Evolutionary conservation across 2,113 vertebrate species (phyloP).

Genomic region (Butorides virescens): DNA sequence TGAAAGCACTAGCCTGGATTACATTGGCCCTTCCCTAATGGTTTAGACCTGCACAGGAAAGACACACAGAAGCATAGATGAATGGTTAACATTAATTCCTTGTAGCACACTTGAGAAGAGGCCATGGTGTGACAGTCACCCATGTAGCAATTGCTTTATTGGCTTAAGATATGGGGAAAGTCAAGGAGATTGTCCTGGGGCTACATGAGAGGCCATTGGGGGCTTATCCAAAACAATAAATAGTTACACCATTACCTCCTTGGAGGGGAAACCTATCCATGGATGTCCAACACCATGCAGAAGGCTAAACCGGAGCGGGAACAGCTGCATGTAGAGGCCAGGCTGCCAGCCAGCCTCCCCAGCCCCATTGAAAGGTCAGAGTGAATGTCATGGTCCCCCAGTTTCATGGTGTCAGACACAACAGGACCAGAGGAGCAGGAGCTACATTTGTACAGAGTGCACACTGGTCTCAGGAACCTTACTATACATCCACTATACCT

Average conservation of each 20-base stretch:
- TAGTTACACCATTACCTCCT: neutral
- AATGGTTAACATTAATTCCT: neutral
- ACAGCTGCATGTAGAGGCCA: neutral
- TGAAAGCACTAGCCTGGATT: neutral
- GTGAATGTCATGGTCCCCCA: neutral
- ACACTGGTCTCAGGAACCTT: neutral
- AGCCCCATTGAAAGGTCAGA: neutral
- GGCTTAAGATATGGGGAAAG: neutral
- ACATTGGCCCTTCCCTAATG: neutral
- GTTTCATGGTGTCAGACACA: neutral
- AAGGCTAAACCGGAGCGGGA: neutral
- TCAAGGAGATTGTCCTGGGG: neutral
- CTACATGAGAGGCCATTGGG: neutral
- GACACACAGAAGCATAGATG: neutral
- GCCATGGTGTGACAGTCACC: neutral
- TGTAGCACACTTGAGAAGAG: neutral
- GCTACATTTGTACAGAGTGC: neutral
- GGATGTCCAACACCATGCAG: neutral
- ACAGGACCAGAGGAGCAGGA: neutral
- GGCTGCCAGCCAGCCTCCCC: neutral
- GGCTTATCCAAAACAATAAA: neutral
- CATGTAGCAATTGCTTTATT: neutral
- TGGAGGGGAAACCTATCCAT: neutral
- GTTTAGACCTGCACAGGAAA: neutral
- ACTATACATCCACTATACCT: neutral